These are phyloP conservation scores for Apostichopus parvimensis DNA, from an alignment of 35 echinoderm and acorn worm species.

Conservation along the genomic window DNA sequence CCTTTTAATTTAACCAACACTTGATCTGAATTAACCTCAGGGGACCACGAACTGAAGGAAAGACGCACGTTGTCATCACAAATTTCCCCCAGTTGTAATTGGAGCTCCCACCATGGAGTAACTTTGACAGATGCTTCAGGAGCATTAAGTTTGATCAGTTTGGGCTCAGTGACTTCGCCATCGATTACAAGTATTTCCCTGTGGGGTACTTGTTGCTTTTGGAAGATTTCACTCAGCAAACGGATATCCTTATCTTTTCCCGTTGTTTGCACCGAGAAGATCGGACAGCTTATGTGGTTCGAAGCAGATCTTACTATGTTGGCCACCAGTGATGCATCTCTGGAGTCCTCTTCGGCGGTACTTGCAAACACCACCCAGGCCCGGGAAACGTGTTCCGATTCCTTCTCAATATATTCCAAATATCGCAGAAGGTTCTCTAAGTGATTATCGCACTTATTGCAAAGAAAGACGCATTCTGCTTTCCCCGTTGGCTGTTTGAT, in stretches of 20 bases:
- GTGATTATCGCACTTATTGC: slow-evolving; percentile 32
- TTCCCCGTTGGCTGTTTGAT: slow-evolving; percentile 7
- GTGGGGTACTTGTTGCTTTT: slow-evolving; percentile 45
- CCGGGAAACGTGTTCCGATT: slow-evolving; percentile 55
- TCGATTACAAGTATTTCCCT: slow-evolving; percentile 50
- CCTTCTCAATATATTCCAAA: slow-evolving; percentile 53
- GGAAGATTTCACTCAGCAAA: slow-evolving; percentile 33
- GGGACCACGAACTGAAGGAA: slow-evolving; percentile 10
- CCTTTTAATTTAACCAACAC: slow-evolving; percentile 66
- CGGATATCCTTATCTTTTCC: slow-evolving; percentile 49
- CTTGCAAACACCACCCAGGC: slow-evolving; percentile 70
- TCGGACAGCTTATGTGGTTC: slow-evolving; percentile 65
- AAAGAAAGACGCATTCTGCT: slow-evolving; percentile 43
- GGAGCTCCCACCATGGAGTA: slow-evolving; percentile 65
- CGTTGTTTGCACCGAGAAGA: slow-evolving; percentile 57
- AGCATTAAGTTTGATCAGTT: slow-evolving; percentile 35
- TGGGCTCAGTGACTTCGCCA: slow-evolving; percentile 35
- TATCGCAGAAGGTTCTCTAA: slow-evolving; percentile 61
- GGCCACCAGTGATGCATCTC: slow-evolving; percentile 25
- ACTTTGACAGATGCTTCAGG: slow-evolving; percentile 5
- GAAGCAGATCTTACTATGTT: slow-evolving; percentile 66
- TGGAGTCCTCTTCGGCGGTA: slow-evolving; percentile 1
- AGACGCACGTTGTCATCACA: neutral
- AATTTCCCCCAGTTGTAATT: neutral
- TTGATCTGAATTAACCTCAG: slow-evolving; percentile 21